Base-by-base conservation (phyloP, 2,113 vertebrate genomes). In the Notarius lentiginosus region DNA sequence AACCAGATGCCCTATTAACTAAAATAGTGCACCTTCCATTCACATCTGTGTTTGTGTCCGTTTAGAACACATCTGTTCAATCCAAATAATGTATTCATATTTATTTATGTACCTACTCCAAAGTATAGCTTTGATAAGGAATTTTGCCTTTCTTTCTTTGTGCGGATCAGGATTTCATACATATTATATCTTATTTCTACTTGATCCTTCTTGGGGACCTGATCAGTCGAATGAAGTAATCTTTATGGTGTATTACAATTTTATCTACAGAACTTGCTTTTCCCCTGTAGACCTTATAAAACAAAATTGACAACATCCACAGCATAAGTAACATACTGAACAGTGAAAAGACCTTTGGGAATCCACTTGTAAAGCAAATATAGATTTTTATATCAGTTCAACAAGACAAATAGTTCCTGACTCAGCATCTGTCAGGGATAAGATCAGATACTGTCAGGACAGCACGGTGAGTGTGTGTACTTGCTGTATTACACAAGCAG, bases 331-430 rank as follows among this genome's bases (percentile, higher is more conserved):
- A 77, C 58, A 51, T 30, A 55, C 18, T 70, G 84, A 41, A 66
- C 55, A 72, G 34, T 73, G 24, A 61, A 53, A 72, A 22, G 75
- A 76, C 80, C 47, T 27, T 41, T 87, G 41, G 27, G 70, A 53
- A 63, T 61, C 56, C 47, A 63, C n/a, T 63, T 82, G 47, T 83
- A 81, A 47, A 87, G 34, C 53, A 66, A 61, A 49, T 81, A 87
- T 82, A 18, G 41, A 83, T 82, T 61, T 86, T 86, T 70, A 55
- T 58, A 27, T 73, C 47, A 51, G 34, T 73, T 82, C 15, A 87
- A 49, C 30, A 82, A 65, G 79, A 65, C 15, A 17, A 73, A 65
- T 51, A 60, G 63, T 6, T 6, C 56, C 79, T 61, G 47, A 70
- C 80, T 76, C 80, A 82, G 79, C 56, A 66, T 83, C 58, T 63